Base-by-base conservation (phyloP, 1,140 invertebrate genomes). In the Cepaea nemoralis region DNA sequence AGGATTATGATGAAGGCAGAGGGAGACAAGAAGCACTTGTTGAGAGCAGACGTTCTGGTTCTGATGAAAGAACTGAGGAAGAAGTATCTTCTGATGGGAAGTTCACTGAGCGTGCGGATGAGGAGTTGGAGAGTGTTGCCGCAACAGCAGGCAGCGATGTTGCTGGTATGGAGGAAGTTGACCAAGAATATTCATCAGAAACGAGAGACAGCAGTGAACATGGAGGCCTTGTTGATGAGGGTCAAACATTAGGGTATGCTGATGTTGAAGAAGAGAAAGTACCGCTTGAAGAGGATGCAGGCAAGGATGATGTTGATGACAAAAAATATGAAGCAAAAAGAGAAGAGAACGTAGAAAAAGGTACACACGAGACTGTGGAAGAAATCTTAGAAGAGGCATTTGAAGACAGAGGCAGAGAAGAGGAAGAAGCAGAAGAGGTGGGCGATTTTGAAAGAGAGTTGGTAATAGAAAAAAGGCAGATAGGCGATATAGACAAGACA, bases 81-180 rank as follows among this genome's bases (percentile, higher is more conserved):
- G 73, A 75, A 27, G 42, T 24, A 50, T 22, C 16, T 45, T 6
- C 27, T 39, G 31, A 40, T 8, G 33, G 22, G 39, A 77, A 63
- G 50, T 22, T 14, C 6, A 22, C n/a, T 8, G 50, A 55, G 22
- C 8, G 50, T 55, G 3, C 22, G 8, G 33, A 3, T 27, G 19
- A 1, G 27, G 16, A 66, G 35, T 37, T 55, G 50, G 5, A 45
- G 48, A n/a, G 77, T 69, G 42, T 19, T 69, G 59, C 77, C 12
- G 77, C 77, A 45, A 78, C 77, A 24, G n/a, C 77, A 22, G 77
- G 77, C 12, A 78, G 77, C 48, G 77, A 78, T 78, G 42, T 69
- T 40, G 63, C 33, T 2, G 40, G n/a, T 3, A 27, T 35, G 31
- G 77, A 78, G 24, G 77, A 78, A 69, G 50, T 40, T 39, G 77